Percentiles rank a stretch among this genome's conserved stretches.
These are phyloP conservation scores for Eupristina koningsbergeri DNA, from an alignment of 1,140 invertebrate species.

Conservation along the genomic window DNA sequence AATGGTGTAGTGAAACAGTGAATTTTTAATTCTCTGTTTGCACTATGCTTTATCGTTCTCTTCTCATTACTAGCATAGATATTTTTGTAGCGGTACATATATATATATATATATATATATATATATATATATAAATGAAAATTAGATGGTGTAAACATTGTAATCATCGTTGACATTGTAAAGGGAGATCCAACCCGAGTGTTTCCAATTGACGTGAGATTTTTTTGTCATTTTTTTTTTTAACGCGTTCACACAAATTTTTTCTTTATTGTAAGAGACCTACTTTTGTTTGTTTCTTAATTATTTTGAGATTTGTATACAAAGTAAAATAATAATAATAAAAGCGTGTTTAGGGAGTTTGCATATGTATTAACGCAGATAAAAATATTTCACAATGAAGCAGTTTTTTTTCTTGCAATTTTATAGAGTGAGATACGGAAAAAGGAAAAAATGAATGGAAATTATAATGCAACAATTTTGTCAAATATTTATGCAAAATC, in stretches of 20 bases:
- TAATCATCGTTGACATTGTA: slow-evolving; percentile 38
- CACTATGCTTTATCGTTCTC: slow-evolving; percentile 34
- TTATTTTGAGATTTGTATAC: slow-evolving; percentile 29
- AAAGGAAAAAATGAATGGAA: slow-evolving; percentile 19
- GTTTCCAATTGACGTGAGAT: slow-evolving; percentile 42
- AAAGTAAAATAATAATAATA: slow-evolving; percentile 25
- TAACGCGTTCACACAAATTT: slow-evolving; percentile 19
- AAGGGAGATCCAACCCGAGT: slow-evolving; percentile 39
- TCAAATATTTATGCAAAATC: slow-evolving; percentile 48
- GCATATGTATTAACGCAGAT: slow-evolving; percentile 23
- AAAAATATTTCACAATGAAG: slow-evolving; percentile 18
- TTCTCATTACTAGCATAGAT: slow-evolving; percentile 51
- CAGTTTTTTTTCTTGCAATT: slow-evolving; percentile 33
- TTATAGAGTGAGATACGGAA: slow-evolving; percentile 15
- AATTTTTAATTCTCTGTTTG: slow-evolving; percentile 47
- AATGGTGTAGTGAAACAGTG: slow-evolving; percentile 43
- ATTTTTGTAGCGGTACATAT: slow-evolving; percentile 51
- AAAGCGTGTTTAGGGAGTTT: background rate
- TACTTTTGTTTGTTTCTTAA: slow-evolving; percentile 36
- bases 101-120: too few relatives aligned
- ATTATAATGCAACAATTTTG: slow-evolving; percentile 30
- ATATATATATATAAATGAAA: slow-evolving; percentile 39
- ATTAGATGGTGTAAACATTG: slow-evolving; percentile 38
- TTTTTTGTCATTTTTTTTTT: slow-evolving; percentile 34
- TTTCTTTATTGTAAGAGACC: slow-evolving; percentile 9